phyloP scores from a whole-genome alignment of 2,113 vertebrate species.

The Callipepla squamata region DNA sequence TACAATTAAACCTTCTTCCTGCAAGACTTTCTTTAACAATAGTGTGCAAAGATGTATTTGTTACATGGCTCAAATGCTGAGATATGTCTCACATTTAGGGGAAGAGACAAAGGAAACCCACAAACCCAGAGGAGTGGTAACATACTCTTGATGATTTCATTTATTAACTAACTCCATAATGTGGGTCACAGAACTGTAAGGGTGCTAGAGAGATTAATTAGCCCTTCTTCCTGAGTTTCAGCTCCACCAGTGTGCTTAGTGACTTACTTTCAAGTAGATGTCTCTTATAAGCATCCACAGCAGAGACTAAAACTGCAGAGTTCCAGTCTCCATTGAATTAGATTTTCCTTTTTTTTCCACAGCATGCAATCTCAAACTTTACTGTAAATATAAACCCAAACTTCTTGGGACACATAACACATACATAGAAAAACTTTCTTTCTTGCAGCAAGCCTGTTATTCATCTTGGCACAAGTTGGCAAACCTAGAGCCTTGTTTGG shows the following conservation, averaged over 20 bases:
- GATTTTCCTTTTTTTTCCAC: neutral
- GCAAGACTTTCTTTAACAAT: neutral
- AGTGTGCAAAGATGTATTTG: neutral
- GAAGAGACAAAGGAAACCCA: neutral
- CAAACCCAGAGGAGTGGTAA: neutral
- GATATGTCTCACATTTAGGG: neutral
- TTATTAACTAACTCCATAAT: neutral
- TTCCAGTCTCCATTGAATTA: neutral
- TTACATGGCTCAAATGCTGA: neutral
- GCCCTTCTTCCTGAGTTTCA: neutral
- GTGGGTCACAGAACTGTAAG: neutral
- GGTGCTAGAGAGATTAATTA: neutral
- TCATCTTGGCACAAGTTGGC: neutral
- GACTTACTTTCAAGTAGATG: neutral
- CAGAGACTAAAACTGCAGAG: neutral
- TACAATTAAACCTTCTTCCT: neutral
- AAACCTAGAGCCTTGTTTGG: neutral
- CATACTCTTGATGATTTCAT: neutral
- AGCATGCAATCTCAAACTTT: neutral
- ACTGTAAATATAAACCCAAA: neutral
- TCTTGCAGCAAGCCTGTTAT: neutral
- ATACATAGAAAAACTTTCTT: accelerated
- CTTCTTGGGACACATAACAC: accelerated
- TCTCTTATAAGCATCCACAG: neutral
- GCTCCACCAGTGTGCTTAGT: neutral